Evolutionary conservation across 2,888 invertebrate genomes (phyloP).

Genomic region (Oxycera nigricornis): DNA sequence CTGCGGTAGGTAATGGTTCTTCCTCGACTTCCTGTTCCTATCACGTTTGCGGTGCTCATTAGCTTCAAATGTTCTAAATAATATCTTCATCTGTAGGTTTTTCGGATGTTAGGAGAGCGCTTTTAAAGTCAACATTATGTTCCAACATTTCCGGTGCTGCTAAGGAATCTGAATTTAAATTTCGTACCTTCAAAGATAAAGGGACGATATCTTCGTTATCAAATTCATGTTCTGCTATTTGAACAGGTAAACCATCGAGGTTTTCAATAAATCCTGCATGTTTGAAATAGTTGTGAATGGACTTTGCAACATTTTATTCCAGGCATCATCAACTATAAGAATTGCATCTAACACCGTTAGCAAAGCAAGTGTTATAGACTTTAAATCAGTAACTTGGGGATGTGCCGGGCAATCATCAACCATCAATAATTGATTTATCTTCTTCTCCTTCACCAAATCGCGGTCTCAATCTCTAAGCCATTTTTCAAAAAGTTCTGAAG

Average conservation of each 20-base stretch:
- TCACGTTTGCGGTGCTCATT: background rate
- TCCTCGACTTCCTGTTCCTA: conserved; percentile 6
- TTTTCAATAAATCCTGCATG: background rate
- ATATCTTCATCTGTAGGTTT: background rate
- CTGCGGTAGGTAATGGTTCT: background rate
- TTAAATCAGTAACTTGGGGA: background rate
- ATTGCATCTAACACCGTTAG: too few species aligned
- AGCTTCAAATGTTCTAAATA: background rate
- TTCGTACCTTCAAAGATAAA: background rate
- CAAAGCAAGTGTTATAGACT: background rate
- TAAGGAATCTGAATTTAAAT: background rate
- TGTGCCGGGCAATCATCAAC: background rate
- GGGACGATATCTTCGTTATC: background rate
- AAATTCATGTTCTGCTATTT: background rate
- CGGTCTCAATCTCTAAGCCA: too few species aligned
- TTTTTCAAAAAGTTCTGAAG: too few species aligned
- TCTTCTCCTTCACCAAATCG: background rate
- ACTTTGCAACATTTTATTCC: too few species aligned
- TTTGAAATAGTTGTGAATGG: background rate
- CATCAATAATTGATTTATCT: background rate
- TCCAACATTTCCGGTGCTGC: background rate
- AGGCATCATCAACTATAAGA: too few species aligned
- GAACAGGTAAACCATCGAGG: background rate
- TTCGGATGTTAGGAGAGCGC: background rate
- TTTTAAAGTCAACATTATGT: background rate